Percentiles rank a stretch among this genome's conserved stretches.
Evolutionary conservation across 2,797 vertebrate species (phyloP).

Genomic region (Lacerta viridis): DNA sequence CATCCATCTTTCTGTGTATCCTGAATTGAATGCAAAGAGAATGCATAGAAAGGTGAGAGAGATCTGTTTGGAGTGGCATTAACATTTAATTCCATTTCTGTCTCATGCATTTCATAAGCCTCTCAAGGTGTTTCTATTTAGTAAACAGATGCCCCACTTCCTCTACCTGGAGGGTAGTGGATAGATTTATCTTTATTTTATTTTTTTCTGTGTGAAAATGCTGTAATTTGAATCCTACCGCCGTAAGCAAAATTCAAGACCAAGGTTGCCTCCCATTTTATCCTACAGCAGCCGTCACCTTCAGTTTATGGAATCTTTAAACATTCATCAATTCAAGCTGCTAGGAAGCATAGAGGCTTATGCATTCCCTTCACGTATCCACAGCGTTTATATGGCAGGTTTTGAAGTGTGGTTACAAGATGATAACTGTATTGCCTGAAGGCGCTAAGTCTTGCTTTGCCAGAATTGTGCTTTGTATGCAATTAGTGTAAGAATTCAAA

Average conservation of each 20-base stretch:
- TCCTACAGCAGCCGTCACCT: constrained; percentile 62
- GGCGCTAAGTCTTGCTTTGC: constrained; percentile 77
- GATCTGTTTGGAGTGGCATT: constrained; percentile 39
- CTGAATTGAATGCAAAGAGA: constrained; percentile 45
- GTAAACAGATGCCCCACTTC: constrained; percentile 53
- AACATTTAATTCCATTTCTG: constrained; percentile 44
- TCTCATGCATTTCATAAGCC: constrained; percentile 52
- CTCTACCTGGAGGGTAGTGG: constrained; percentile 56
- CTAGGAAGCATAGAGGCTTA: constrained; percentile 69
- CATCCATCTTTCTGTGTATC: not conserved
- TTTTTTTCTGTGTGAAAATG: constrained; percentile 48
- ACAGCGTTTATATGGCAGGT: constrained; percentile 67
- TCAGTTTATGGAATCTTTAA: constrained; percentile 78
- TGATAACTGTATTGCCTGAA: constrained; percentile 82
- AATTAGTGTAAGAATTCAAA: constrained; percentile 81
- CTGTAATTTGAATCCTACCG: constrained; percentile 52
- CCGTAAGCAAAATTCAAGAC: constrained; percentile 57
- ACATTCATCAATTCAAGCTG: constrained; percentile 73
- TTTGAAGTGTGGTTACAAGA: constrained; percentile 81
- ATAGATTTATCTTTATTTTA: constrained; percentile 35
- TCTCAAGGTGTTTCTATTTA: constrained; percentile 47
- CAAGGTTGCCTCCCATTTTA: constrained; percentile 57
- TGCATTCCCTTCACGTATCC: constrained; percentile 76
- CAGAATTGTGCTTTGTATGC: constrained; percentile 80
- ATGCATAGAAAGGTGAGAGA: constrained; percentile 41